Evolutionary conservation across 2,888 invertebrate species (phyloP).

Genomic region (Aporophyla lueneburgensis): DNA sequence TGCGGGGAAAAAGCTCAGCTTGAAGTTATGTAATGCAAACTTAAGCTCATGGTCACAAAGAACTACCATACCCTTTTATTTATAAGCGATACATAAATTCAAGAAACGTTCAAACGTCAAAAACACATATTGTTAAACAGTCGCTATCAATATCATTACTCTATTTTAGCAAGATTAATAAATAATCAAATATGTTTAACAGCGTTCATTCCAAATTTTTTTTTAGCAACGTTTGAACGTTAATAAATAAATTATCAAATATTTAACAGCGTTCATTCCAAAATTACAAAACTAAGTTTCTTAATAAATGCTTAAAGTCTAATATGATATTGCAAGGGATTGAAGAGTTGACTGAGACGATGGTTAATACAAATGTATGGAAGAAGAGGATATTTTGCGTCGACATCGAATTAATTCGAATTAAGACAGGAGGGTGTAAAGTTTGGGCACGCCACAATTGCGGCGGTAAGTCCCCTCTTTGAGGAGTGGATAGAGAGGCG

Average conservation of each 20-base stretch:
- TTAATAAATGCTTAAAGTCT: not conserved
- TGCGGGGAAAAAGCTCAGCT: slow-evolving; percentile 5
- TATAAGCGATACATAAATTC: not conserved
- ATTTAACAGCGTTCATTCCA: not conserved
- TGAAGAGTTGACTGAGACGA: not conserved
- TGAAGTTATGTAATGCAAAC: slow-evolving; percentile 9
- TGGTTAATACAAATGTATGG: not conserved
- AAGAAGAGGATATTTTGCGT: no score
- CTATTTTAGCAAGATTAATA: not conserved
- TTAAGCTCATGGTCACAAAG: not conserved
- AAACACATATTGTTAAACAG: not conserved
- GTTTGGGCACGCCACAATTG: no score
- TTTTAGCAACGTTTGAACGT: no score
- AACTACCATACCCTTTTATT: not conserved
- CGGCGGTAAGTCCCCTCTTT: no score
- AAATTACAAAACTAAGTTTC: not conserved
- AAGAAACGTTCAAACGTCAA: not conserved
- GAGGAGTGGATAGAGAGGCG: no score
- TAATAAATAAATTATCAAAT: not conserved
- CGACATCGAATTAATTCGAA: not conserved
- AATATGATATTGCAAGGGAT: not conserved
- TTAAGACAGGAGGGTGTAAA: not conserved
- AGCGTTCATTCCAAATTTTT: no score
- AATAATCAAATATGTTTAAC: not conserved
- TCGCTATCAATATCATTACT: not conserved